These are phyloP conservation scores for Rallus crepitans DNA, from an alignment of 2,797 vertebrate species.

Conservation along the genomic window DNA sequence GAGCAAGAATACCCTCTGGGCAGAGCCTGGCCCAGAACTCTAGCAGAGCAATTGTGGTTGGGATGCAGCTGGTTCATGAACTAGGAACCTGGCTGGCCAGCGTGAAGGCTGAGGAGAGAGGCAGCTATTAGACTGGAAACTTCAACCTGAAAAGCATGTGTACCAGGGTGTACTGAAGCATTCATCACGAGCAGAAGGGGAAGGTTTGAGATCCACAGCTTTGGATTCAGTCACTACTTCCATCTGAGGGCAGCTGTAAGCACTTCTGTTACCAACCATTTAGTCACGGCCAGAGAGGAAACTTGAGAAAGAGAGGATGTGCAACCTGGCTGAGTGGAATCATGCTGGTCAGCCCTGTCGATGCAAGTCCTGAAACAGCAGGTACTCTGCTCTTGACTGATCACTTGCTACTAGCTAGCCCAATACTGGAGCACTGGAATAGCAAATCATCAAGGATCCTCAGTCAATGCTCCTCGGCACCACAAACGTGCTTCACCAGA, in stretches of 20 bases:
- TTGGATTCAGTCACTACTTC: background rate
- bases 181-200: background rate
- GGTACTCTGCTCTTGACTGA: background rate
- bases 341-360: background rate
- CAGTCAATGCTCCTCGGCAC: background rate
- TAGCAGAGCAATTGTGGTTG: background rate
- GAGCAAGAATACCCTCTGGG: background rate
- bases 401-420: background rate
- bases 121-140: background rate
- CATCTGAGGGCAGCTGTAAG: background rate
- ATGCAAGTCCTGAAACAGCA: background rate
- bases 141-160: background rate
- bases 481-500: background rate
- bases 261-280: background rate
- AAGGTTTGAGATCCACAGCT: background rate
- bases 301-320: background rate
- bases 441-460: background rate
- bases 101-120: background rate
- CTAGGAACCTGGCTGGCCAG: background rate
- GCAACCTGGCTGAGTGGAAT: background rate
- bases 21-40: background rate
- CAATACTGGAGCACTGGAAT: background rate
- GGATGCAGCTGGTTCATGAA: background rate
- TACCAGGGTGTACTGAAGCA: background rate
- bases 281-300: background rate